Conservation (phyloP, 2,888 invertebrate species). For the Meiosimyza decipiens region DNA sequence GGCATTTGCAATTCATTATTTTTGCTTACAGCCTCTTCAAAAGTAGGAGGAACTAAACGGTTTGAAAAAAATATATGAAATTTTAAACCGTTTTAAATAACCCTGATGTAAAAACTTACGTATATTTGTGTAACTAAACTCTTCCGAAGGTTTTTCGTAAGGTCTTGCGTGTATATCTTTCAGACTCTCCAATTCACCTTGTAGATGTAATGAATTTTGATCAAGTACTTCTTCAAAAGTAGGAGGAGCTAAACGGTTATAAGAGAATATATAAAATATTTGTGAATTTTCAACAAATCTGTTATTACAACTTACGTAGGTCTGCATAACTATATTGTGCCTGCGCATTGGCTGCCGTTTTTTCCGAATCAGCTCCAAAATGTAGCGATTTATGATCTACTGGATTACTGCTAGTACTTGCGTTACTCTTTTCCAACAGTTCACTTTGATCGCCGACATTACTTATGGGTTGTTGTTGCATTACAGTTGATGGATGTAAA, state of each 20-base stretch:
- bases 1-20: background rate
- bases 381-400: no score
- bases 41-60: no score
- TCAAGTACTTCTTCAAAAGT: slow-evolving; percentile 48
- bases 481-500: slow-evolving; percentile 52
- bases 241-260: slow-evolving; percentile 32
- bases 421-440: background rate
- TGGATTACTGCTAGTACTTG: background rate
- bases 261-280: background rate
- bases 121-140: slow-evolving; percentile 41
- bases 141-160: no score
- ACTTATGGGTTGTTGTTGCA: slow-evolving; percentile 44
- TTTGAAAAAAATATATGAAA: slow-evolving; percentile 1
- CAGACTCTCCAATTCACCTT: no score
- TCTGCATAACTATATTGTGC: slow-evolving; percentile 16
- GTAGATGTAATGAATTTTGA: no score
- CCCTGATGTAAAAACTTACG: slow-evolving; percentile 40
- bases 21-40: no score
- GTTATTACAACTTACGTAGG: background rate
- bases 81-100: background rate
- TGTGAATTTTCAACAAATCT: no score
- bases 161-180: no score
- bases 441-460: background rate
- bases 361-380: background rate
- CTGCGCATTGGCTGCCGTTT: no score